Conservation (phyloP, 2,888 invertebrate genomes). For the Platypus cylindrus region DNA sequence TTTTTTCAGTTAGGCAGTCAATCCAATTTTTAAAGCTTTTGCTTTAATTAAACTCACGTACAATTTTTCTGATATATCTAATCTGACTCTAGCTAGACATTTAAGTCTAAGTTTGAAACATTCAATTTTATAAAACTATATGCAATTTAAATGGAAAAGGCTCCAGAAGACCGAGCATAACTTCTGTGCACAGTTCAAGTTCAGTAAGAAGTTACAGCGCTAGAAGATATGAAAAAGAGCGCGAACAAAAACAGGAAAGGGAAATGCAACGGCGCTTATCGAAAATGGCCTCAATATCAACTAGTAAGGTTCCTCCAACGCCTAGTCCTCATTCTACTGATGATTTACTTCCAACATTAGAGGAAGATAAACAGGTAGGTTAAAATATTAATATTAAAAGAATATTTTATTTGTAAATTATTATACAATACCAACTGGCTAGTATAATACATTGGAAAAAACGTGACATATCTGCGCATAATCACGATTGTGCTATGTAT, state of each 20-base stretch:
- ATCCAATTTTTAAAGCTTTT: too few species aligned
- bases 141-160: conserved; percentile 43
- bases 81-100: too few species aligned
- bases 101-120: too few species aligned
- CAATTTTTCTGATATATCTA: too few species aligned
- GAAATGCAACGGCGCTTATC: conserved; percentile 67
- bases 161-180: conserved; percentile 78
- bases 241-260: conserved; percentile 68
- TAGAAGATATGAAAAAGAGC: conserved; percentile 64
- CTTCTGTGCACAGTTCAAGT: conserved; percentile 72
- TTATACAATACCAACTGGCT: too few species aligned
- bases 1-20: too few species aligned
- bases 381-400: not conserved
- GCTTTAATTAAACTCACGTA: too few species aligned
- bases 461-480: too few species aligned
- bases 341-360: conserved; percentile 67
- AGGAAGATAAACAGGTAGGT: conserved; percentile 63
- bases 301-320: conserved; percentile 47
- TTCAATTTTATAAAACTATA: too few species aligned
- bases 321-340: conserved; percentile 74
- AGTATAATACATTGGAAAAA: too few species aligned
- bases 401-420: not conserved
- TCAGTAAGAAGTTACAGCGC: conserved; percentile 74
- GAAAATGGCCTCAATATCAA: conserved; percentile 42
- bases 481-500: too few species aligned